Base-by-base conservation (phyloP, 2,888 invertebrate species). In the Patella ulyssiponensis region DNA sequence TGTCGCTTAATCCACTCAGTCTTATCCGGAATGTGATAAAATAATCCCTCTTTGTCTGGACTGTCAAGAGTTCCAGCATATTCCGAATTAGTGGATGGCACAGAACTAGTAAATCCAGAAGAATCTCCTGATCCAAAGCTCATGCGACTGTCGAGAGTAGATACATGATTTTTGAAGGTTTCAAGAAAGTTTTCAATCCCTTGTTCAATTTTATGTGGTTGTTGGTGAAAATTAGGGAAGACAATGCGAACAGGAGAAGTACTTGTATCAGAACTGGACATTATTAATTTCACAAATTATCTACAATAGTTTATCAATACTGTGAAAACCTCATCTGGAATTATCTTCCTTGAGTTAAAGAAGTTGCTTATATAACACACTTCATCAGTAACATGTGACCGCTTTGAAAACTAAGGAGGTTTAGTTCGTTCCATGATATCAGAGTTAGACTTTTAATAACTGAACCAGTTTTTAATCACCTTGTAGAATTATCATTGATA, bases 141-240 rank as follows among this genome's bases (percentile, higher is more conserved):
- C 7, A 77, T 77, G 2, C 85, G 84, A 58, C 80, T 81, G 76
- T 88, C 88, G 69, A 87, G 76, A 11, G 82, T 81, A 33, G 87
- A 87, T 15, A 84, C 86, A 78, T 87, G 86, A 75, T 86, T 83
- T 74, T 87, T 86, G 79, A 89, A 89, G 75, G 86, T 88, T 79
- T 89, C 88, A 69, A 89, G 86, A 83, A 89, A 89, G 69, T 83
- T 86, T 78, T 88, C 87, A 74, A 89, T 89, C 75, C 88, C 87
- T 75, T 87, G 85, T 78, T 89, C 88, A 58, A 89, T 88, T 80
- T 88, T 81, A 73, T 82, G 82, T 23, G 64, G 64, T 64, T 64
- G 64, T 64, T 64, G 64, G 23, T 20, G 23, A 64, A 64, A 64
- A 23, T 64, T 64, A 11, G 64, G 64, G 64, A 64, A 64, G 64